Base-by-base conservation (phyloP, 2,797 vertebrate genomes). In the Pagetopsis macropterus region DNA sequence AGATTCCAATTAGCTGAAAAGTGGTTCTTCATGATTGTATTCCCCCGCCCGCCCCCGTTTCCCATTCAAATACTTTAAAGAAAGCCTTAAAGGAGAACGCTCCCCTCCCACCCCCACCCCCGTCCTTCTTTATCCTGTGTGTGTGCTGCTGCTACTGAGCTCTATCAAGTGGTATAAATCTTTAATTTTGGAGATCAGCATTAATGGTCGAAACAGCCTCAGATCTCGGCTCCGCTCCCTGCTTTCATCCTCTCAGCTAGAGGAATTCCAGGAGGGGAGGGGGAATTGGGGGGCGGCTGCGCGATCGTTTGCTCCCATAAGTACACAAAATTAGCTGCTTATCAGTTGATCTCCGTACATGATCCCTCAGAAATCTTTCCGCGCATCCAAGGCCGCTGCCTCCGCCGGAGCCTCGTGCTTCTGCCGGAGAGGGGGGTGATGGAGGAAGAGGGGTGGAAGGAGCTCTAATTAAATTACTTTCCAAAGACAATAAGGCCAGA, bases 321-420 rank as follows among this genome's bases (percentile, higher is more conserved):
- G 96, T 97, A 97, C 95, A 96, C 94, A 97, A 97, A 97, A 98
- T 98, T 96, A 97, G 94, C 95, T 96, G 95, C 96, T 98, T 97
- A 97, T 97, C 96, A 90, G 96, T 96, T 97, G 96, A 97, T 98
- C 96, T 98, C 95, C 82, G 94, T 96, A 96, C 96, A 97, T 96
- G 96, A 97, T 96, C 97, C 95, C 95, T 94, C 94, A 95, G 95
- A 96, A 96, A 96, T 96, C 95, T 94, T 95, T 94, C 93, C 91
- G 88, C 87, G 91, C 83, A 84, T 95, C 94, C 95, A 94, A 94
- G 91, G 92, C 95, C 2, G 70, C 82, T 91, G 90, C 93, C 93
- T 94, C 91, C 65, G 83, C 86, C 91, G 87, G 84, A 93, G 93
- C 92, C 83, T 85, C 81, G 80, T 76, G 9, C 74, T 79, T 71